These are phyloP conservation scores for Hippoglossus stenolepis DNA, from an alignment of 2,113 vertebrate species.

Conservation along the genomic window DNA sequence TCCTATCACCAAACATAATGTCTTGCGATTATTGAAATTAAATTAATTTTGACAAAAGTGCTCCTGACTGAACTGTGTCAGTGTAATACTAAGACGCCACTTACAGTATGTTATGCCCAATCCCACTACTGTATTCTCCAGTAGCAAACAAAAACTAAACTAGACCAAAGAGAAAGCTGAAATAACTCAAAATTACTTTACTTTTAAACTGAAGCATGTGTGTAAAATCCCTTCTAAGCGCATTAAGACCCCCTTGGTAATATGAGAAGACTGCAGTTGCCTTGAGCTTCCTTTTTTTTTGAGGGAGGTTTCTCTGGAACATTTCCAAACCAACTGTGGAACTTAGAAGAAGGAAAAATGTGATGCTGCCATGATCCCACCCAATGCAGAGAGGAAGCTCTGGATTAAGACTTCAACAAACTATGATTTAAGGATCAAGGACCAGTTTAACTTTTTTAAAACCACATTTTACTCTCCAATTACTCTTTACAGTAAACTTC, in stretches of 20 bases:
- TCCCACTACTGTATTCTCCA: not conserved
- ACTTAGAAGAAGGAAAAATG: not conserved
- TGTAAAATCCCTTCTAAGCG: not conserved
- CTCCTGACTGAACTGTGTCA: no score
- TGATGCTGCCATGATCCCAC: conserved; percentile 16
- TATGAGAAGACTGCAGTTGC: not conserved
- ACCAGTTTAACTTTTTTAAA: not conserved
- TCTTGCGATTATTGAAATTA: no score
- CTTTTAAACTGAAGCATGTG: not conserved
- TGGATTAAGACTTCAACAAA: conserved; percentile 2
- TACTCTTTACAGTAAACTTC: no score
- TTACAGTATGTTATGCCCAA: no score
- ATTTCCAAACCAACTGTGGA: not conserved
- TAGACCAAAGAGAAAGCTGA: not conserved
- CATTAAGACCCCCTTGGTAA: not conserved
- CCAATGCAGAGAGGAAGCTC: conserved; percentile 3
- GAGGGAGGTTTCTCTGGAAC: not conserved
- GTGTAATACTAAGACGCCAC: no score
- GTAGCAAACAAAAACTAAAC: not conserved
- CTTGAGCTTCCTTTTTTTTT: not conserved
- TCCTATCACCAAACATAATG: no score
- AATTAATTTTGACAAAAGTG: no score
- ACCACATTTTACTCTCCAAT: not conserved
- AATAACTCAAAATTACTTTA: not conserved
- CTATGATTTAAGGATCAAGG: conserved; percentile 19